Evolutionary conservation across 2,113 vertebrate species (phyloP), one percentile per base, ranked within the genome.

Genomic region (Rhynchomys soricoides): DNA sequence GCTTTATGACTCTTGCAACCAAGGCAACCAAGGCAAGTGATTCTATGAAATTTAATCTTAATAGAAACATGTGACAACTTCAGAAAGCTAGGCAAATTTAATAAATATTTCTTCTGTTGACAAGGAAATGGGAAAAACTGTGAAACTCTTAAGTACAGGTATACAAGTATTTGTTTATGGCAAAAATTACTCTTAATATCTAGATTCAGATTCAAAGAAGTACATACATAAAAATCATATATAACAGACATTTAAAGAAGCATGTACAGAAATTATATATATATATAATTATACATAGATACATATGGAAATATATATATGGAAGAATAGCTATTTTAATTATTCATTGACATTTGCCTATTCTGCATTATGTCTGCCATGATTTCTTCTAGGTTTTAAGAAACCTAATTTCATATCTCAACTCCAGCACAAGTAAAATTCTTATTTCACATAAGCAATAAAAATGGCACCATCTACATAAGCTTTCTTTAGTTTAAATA

Each of bases 21-120:
- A 43, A 68, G 79, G 75, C 11, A 96, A 95, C 0, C 24, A n/a
- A n/a, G n/a, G 8, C 62, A 48, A 82, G 3, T n/a, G 5, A 86
- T 75, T 81, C 7, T 59, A 68, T 50, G 7, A 24, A 70, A 97
- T 87, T 93, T 83, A 82, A 94, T 93, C 8, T 86, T 86, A 68
- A 86, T 24, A 68, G 3, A 96, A 77, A 78, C 64, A 87, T 43
- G 5, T 74, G 57, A 55, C 75, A 89, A 95, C 37, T 77, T 40
- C 2, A 92, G 7, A 93, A 57, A 95, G 19, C 11, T 66, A 77
- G 91, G 43, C 1, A 90, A 95, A 91, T 82, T 91, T 31, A 91
- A 29, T 52, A 87, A 19, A 37, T 55, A 68, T 74, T 50, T 85
- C 31, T 19, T 93, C n/a, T 85, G 50, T 48, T 75, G 2, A 83